These are phyloP conservation scores for Tragelaphus strepsiceros DNA, from an alignment of 2,113 vertebrate species.

Conservation along the genomic window DNA sequence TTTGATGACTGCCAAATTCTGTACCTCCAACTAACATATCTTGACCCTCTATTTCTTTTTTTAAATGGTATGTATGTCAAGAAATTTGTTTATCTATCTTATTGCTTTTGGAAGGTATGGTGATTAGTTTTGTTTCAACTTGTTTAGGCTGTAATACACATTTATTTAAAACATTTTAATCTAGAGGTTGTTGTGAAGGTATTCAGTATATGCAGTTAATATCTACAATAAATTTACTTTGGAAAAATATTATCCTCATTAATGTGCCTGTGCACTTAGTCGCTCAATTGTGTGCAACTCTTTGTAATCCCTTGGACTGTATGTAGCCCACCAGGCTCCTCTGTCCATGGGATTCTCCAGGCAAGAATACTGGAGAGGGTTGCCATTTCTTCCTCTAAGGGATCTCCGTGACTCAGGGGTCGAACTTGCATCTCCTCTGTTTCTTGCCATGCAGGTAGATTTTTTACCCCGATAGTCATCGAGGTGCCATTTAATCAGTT, in stretches of 20 bases:
- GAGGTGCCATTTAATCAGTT: neutral
- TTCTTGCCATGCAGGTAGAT: neutral
- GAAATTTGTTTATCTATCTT: neutral
- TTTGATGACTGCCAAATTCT: neutral
- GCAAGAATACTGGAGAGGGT: neutral
- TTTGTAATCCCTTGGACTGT: neutral
- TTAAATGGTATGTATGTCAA: neutral
- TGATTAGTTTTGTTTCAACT: neutral
- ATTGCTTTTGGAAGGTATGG: neutral
- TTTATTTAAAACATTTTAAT: neutral
- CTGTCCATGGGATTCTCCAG: neutral
- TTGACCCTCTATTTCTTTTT: neutral
- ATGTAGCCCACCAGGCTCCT: neutral
- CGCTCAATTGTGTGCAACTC: neutral
- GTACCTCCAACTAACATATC: neutral
- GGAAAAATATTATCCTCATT: neutral
- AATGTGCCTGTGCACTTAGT: fast-evolving
- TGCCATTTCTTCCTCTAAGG: neutral
- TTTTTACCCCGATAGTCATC: neutral
- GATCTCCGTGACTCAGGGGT: neutral
- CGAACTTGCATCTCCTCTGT: neutral
- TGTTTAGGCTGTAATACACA: neutral
- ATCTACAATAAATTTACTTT: neutral
- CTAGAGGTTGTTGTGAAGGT: neutral
- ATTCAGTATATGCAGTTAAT: neutral